Percentiles rank a stretch among this genome's conserved stretches.
Conservation (phyloP, 92 coral and sea anemone species). For the Zoanthus solanderi region DNA sequence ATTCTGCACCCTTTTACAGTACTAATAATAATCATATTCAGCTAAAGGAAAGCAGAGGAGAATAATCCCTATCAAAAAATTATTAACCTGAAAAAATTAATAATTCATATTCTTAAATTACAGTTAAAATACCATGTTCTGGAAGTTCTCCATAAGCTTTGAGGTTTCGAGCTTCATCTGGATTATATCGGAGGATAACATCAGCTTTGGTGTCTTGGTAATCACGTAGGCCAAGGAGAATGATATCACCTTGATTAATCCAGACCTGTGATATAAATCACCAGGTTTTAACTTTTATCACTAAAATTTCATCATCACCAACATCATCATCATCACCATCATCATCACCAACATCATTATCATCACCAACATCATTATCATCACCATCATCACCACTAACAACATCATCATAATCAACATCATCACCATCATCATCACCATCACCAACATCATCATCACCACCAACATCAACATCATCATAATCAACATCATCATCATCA, state of each 20-base stretch:
- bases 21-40: too few relatives aligned
- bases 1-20: too few relatives aligned
- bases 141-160: constrained; percentile 95
- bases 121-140: constrained; percentile 61
- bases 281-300: neutral
- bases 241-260: constrained; percentile 95
- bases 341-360: neutral
- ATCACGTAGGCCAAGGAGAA: constrained; percentile 95
- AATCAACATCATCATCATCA: neutral
- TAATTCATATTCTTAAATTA: neutral
- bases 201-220: constrained; percentile 97
- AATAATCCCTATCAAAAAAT: neutral
- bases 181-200: constrained; percentile 94
- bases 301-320: neutral
- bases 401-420: too few relatives aligned
- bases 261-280: constrained; percentile 74
- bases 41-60: too few relatives aligned
- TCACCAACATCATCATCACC: too few relatives aligned
- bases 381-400: neutral
- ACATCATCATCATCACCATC: neutral
- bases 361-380: neutral
- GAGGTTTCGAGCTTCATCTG: constrained; percentile 93
- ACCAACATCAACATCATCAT: too few relatives aligned
- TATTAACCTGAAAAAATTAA: neutral
- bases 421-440: neutral